A percentile compares a stretch with the other conserved stretches of the same genome.
Evolutionary conservation across 1,140 invertebrate species (phyloP).

Genomic region (Cyrtorhinus lividipennis): DNA sequence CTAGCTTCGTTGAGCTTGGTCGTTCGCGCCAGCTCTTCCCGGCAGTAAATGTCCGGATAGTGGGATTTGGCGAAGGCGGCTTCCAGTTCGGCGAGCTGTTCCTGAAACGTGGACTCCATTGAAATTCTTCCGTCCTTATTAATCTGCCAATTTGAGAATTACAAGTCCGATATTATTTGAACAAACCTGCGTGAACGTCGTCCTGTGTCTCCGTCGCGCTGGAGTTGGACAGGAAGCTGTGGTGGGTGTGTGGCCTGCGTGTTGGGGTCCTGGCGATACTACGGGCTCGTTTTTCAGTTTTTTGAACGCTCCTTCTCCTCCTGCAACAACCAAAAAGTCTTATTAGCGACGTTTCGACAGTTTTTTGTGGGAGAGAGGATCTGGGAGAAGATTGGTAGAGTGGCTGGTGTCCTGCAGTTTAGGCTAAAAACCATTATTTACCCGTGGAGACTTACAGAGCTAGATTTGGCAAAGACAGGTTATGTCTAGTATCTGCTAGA

Average conservation of each 20-base stretch:
- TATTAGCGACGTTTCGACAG: not conserved
- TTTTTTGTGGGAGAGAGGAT: not conserved
- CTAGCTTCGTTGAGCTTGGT: conserved; percentile 99
- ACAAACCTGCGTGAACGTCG: conserved; percentile 87
- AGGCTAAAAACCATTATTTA: no score
- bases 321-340: conserved; percentile 27
- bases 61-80: conserved; percentile 98
- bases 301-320: conserved; percentile 86
- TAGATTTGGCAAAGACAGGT: no score
- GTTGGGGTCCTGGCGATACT: conserved; percentile 36
- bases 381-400: not conserved
- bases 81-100: conserved; percentile 98
- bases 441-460: no score
- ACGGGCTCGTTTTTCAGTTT: conserved; percentile 85
- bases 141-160: not conserved
- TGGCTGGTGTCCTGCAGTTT: not conserved
- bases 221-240: conserved; percentile 89
- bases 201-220: conserved; percentile 85
- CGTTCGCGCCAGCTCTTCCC: conserved; percentile 95
- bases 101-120: conserved; percentile 41
- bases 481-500: no score
- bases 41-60: conserved; percentile 99
- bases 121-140: not conserved
- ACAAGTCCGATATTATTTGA: not conserved
- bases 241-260: conserved; percentile 65